These are phyloP conservation scores for Catocala nupta DNA, from an alignment of 2,888 invertebrate genomes.

Conservation along the genomic window DNA sequence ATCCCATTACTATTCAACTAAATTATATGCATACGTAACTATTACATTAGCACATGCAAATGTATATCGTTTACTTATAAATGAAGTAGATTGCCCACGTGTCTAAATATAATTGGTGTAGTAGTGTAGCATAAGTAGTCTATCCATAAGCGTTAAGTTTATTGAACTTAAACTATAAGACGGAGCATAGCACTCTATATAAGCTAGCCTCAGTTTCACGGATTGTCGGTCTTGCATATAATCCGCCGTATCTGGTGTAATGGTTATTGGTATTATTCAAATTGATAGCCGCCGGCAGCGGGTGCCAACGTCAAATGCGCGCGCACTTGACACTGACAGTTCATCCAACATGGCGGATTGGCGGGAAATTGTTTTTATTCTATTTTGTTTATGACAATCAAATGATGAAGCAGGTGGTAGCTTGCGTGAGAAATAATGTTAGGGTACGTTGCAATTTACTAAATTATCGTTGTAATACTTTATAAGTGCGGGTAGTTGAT, in stretches of 20 bases:
- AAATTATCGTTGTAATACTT: not conserved
- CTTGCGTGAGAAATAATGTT: no score
- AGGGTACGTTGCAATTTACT: not conserved
- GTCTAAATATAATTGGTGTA: not conserved
- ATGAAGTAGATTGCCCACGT: no score
- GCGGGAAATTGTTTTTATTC: slow-evolving; percentile 39
- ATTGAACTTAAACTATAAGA: no score
- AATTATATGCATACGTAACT: no score
- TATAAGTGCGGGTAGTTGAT: no score
- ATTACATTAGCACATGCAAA: no score
- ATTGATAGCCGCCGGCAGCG: slow-evolving; percentile 62
- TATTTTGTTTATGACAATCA: slow-evolving; percentile 11
- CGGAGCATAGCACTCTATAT: not conserved
- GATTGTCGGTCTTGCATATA: slow-evolving; percentile 47
- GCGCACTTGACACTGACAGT: slow-evolving; percentile 55
- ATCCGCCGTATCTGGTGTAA: slow-evolving; percentile 57
- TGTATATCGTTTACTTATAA: no score
- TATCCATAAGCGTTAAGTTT: no score
- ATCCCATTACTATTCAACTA: no score
- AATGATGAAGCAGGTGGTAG: slow-evolving; percentile 6
- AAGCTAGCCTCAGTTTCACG: slow-evolving; percentile 5
- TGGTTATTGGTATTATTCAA: slow-evolving; percentile 69
- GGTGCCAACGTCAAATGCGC: slow-evolving; percentile 51
- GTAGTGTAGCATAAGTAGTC: no score
- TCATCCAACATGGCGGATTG: slow-evolving; percentile 51